phyloP scores from a whole-genome alignment of 2,113 vertebrate species.

The Otolemur garnettii region DNA sequence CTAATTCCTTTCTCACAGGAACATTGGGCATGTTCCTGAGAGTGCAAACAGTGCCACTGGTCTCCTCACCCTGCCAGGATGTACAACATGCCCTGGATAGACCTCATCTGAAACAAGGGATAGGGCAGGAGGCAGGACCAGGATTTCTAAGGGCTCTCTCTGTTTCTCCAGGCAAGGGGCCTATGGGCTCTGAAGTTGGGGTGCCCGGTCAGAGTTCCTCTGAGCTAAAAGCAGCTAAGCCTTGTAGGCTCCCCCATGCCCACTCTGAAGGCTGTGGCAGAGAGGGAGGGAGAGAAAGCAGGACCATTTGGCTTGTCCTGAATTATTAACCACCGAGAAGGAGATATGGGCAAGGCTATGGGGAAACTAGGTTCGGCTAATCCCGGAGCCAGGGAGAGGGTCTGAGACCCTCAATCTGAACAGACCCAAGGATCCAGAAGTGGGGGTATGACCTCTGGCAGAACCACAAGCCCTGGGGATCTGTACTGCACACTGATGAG shows the following conservation, averaged over 20 bases:
- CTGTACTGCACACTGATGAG: not conserved
- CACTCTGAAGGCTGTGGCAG: not conserved
- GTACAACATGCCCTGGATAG: fast-evolving
- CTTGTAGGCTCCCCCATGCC: not conserved
- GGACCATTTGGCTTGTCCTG: not conserved
- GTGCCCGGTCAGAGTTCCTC: not conserved
- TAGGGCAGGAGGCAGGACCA: not conserved
- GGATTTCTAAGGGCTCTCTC: not conserved
- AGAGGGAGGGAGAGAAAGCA: not conserved
- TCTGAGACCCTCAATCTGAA: not conserved
- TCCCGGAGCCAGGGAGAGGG: no score
- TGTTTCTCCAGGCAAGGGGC: not conserved
- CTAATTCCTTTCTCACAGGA: not conserved
- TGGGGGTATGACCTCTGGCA: not conserved
- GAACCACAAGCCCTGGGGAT: not conserved
- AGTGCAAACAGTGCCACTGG: not conserved
- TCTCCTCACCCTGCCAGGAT: not conserved
- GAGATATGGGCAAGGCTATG: not conserved
- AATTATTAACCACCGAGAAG: not conserved
- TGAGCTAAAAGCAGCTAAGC: not conserved
- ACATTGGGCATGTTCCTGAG: not conserved
- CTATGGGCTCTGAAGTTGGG: not conserved
- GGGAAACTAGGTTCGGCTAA: not conserved
- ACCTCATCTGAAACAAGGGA: not conserved
- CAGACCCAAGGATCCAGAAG: not conserved